Evolutionary conservation across 2,113 vertebrate genomes (phyloP), one percentile per base, ranked within the genome.

Genomic region (Albula goreensis): DNA sequence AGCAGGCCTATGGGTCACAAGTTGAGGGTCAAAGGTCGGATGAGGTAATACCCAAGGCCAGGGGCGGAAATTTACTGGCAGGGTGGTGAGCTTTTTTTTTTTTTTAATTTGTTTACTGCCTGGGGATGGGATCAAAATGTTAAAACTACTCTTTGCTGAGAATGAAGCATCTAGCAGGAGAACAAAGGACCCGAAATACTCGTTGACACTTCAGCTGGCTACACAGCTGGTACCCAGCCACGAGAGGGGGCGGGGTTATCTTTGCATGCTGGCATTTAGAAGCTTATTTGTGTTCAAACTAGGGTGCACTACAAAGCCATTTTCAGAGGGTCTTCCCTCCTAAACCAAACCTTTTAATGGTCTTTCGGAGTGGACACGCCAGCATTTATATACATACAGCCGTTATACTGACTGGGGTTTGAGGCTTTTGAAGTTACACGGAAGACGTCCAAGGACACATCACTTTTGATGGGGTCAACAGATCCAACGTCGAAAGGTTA

Each of bases 11-110:
- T 3, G 53, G 86, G 85, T 86, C 85, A 83, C 85, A 86, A 82
- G 85, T 79, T 87, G 52, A 87, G 86, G 86, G 86, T 84, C 82
- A 87, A 53, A 80, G 86, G 82, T 87, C 74, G 83, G 49, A 48
- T 50, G 53, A 87, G 86, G 84, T 83, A 87, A 87, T 84, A 51
- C 86, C 74, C 22, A 25, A n/a, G 31, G 70, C 80, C 25, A n/a
- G 17, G 77, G 86, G 78, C 48, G 86, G 82, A 83, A 57, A 80
- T 83, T 83, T 86, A 78, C 81, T 57, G 85, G 50, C 63, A 83
- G 81, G 81, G 74, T 52, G 60, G 52, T 15, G 74, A 84, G 56
- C 41, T 3, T 7, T 3, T n/a, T 80, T 66, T 60, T 60, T 60
- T 60, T 60, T 60, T 78, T 83, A 3, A 41, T 79, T 79, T 83